Percentiles rank a stretch among this genome's conserved stretches.
Evolutionary conservation across 2,888 invertebrate species (phyloP).

Genomic region (Nephrotoma guestfalica): DNA sequence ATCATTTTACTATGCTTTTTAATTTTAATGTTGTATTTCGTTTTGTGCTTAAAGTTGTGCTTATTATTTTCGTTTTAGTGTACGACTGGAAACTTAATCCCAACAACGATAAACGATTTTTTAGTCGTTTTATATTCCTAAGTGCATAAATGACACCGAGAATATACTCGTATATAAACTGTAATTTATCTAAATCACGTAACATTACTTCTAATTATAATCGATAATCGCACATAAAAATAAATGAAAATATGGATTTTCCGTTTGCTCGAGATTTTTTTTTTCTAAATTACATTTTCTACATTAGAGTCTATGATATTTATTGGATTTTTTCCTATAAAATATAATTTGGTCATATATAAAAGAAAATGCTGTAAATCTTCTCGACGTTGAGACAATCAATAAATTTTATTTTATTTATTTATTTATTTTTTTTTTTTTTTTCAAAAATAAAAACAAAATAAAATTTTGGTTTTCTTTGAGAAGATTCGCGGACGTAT

Average conservation of each 20-base stretch:
- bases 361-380: not conserved
- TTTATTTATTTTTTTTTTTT: too few species aligned
- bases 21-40: not conserved
- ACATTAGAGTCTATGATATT: not conserved
- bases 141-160: not conserved
- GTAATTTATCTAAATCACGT: not conserved
- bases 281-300: not conserved
- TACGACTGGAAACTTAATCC: not conserved
- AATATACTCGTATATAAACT: not conserved
- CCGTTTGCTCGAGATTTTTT: too few species aligned
- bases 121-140: not conserved
- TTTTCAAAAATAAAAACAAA: not conserved
- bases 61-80: not conserved
- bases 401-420: not conserved
- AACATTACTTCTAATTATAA: not conserved
- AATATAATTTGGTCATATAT: not conserved
- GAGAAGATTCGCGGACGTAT: not conserved
- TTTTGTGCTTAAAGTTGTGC: not conserved
- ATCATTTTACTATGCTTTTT: not conserved
- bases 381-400: not conserved
- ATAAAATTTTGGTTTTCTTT: not conserved
- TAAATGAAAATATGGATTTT: not conserved
- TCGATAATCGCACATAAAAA: not conserved
- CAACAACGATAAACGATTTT: not conserved
- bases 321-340: not conserved